Percentiles rank a stretch among this genome's conserved stretches.
Conservation (phyloP, 1,140 invertebrate species). For the Eumaeus atala region DNA sequence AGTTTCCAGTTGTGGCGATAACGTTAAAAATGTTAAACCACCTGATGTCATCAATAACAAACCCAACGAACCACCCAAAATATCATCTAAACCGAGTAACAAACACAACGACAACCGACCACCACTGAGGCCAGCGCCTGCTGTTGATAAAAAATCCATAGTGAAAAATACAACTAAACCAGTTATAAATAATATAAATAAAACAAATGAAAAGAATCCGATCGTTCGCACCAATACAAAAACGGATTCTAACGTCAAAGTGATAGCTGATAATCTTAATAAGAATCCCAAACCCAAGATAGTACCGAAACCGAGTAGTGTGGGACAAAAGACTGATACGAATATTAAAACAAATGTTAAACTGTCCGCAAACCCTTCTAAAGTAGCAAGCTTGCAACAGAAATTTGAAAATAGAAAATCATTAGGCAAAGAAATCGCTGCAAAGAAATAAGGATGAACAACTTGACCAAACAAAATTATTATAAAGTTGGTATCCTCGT, state of each 20-base stretch:
- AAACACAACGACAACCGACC: constrained; percentile 56
- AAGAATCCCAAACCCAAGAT: constrained; percentile 65
- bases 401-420: constrained; percentile 80
- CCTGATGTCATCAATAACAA: constrained; percentile 77
- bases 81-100: constrained; percentile 43
- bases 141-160: constrained; percentile 46
- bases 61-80: constrained; percentile 46
- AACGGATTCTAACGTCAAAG: constrained; percentile 55
- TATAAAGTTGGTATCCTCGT: too few relatives aligned
- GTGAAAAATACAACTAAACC: constrained; percentile 45
- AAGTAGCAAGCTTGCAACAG: constrained; percentile 83
- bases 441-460: constrained; percentile 44
- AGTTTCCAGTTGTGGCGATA: constrained; percentile 78
- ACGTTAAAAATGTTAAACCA: constrained; percentile 73
- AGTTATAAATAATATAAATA: constrained; percentile 34
- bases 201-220: constrained; percentile 43
- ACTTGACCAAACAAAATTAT: too few relatives aligned
- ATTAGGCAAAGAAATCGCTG: constrained; percentile 52
- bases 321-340: constrained; percentile 48
- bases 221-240: constrained; percentile 44
- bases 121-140: constrained; percentile 42
- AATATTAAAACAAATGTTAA: constrained; percentile 65
- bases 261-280: constrained; percentile 58
- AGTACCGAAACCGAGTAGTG: constrained; percentile 52
- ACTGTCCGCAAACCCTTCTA: constrained; percentile 76